phyloP scores from a whole-genome alignment of 2,113 vertebrate genomes.

The Elephas maximus region DNA sequence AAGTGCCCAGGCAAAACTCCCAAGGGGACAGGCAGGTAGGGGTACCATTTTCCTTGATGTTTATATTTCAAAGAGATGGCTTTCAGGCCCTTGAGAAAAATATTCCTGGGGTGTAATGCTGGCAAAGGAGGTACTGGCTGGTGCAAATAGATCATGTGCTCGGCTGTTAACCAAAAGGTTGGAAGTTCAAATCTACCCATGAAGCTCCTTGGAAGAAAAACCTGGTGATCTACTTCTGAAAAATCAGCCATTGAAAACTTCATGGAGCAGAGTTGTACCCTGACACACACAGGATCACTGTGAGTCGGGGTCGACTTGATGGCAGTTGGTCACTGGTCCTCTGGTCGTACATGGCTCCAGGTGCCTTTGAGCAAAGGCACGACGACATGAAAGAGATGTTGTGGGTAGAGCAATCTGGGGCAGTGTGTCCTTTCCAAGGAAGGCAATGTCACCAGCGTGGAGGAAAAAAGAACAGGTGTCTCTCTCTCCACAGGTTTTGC shows the following conservation, averaged over 20 bases:
- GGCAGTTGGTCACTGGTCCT: no score
- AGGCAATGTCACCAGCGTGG: not conserved
- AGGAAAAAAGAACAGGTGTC: not conserved
- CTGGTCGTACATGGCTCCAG: not conserved
- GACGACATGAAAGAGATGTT: not conserved
- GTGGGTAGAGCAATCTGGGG: not conserved
- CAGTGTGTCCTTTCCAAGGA: conserved; percentile 7
- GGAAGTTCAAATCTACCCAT: not conserved
- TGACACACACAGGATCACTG: not conserved
- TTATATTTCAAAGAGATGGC: conserved; percentile 31
- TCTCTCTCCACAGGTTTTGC: not conserved
- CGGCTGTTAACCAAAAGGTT: not conserved
- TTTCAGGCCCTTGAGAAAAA: not conserved
- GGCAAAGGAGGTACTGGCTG: not conserved
- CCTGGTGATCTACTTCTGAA: not conserved
- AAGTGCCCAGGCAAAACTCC: not conserved
- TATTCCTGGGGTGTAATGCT: not conserved
- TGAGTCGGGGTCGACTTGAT: not conserved
- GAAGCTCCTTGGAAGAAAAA: not conserved
- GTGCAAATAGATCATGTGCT: not conserved
- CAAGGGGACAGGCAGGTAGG: not conserved
- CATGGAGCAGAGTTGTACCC: not conserved
- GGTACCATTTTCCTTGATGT: not conserved
- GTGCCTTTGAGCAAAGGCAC: not conserved
- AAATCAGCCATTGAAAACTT: not conserved